Conservation (phyloP, 2,797 vertebrate genomes). For the Halcyon chelicuti region DNA sequence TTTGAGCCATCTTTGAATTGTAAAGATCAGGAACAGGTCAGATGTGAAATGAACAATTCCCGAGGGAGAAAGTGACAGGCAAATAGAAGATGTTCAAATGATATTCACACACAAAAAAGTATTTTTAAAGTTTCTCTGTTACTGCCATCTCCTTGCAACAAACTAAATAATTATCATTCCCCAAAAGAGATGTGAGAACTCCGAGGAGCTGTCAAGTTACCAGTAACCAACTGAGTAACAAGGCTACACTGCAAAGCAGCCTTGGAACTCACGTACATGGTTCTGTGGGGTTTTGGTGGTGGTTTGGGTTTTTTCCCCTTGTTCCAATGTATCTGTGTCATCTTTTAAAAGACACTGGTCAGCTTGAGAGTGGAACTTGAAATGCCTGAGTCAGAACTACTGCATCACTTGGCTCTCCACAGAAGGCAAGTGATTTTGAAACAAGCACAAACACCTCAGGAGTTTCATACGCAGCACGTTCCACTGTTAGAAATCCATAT, state of each 20-base stretch:
- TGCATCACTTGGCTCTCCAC: neutral
- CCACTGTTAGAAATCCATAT: neutral
- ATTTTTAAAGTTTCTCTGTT: neutral
- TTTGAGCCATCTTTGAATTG: neutral
- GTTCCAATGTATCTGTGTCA: neutral
- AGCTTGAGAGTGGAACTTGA: neutral
- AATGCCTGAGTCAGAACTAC: too few relatives aligned
- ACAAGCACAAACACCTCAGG: neutral
- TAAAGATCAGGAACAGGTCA: neutral
- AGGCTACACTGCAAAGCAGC: neutral
- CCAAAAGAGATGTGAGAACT: neutral
- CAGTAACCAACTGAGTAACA: neutral
- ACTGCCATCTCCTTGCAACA: conserved; percentile 43
- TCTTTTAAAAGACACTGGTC: neutral
- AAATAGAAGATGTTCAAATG: neutral
- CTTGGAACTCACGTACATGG: neutral
- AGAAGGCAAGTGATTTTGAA: neutral
- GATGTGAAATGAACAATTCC: neutral
- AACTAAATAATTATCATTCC: neutral
- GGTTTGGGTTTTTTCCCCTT: neutral
- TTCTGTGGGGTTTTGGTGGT: accelerated
- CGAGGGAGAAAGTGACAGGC: neutral
- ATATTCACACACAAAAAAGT: neutral
- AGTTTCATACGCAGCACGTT: neutral
- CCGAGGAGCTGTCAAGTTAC: neutral